phyloP scores from a whole-genome alignment of 2,797 vertebrate species.

The Allobates femoralis region DNA sequence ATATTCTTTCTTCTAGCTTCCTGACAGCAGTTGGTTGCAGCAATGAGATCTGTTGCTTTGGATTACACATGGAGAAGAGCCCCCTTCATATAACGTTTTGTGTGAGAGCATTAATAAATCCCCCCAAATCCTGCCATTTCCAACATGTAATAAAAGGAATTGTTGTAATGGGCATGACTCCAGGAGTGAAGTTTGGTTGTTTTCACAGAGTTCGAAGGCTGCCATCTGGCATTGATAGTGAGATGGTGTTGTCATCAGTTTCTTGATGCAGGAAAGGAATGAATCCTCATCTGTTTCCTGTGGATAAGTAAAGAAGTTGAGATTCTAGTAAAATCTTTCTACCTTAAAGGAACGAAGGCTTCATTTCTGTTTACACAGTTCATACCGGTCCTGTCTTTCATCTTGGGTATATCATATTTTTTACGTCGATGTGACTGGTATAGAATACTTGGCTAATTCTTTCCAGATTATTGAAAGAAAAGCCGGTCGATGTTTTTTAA shows the following conservation, averaged over 20 bases:
- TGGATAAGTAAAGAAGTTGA: constrained; percentile 90
- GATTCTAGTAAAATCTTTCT: constrained; percentile 80
- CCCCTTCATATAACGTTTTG: constrained; percentile 52
- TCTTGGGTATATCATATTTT: constrained; percentile 58
- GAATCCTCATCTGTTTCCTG: constrained; percentile 99
- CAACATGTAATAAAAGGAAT: constrained; percentile 81
- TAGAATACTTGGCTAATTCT: constrained; percentile 37
- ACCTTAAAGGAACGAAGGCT: constrained; percentile 75
- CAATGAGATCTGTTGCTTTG: constrained; percentile 20
- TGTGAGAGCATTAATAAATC: constrained; percentile 68
- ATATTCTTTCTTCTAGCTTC: constrained; percentile 32
- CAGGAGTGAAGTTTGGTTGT: constrained; percentile 87
- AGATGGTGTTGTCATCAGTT: constrained; percentile 95
- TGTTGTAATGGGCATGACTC: constrained; percentile 85
- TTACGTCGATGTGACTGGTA: constrained; percentile 1
- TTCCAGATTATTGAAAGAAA: constrained; percentile 18
- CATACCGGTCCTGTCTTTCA: constrained; percentile 65
- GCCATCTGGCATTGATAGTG: constrained; percentile 87
- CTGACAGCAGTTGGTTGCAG: constrained; percentile 25
- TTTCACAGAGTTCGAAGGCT: constrained; percentile 89
- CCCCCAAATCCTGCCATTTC: constrained; percentile 78
- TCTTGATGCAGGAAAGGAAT: constrained; percentile 93
- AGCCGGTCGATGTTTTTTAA: constrained; percentile 24
- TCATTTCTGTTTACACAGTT: constrained; percentile 70
- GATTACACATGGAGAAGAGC: constrained; percentile 43